Percentiles rank a stretch among this genome's conserved stretches.
Evolutionary conservation across 2,888 invertebrate species (phyloP).

Genomic region (Andrena minutula): DNA sequence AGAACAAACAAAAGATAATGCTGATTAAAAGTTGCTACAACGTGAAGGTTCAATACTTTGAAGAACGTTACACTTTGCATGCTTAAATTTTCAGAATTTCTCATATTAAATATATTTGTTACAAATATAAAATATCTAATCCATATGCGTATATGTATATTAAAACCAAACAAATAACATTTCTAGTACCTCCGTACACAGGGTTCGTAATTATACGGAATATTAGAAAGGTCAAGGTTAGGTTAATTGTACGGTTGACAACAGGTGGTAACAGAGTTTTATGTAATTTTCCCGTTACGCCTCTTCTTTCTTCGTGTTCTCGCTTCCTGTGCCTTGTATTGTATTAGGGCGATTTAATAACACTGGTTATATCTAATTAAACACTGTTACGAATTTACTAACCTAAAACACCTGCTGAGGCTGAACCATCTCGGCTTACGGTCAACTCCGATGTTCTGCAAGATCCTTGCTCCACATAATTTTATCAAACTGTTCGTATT

Average conservation of each 20-base stretch:
- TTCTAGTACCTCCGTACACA: neutral
- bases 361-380: neutral
- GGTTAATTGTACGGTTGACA: neutral
- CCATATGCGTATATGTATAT: neutral
- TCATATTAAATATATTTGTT: too few species aligned
- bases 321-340: too few species aligned
- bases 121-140: too few species aligned
- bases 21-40: too few species aligned
- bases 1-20: too few species aligned
- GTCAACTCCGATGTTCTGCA: constrained; percentile 68
- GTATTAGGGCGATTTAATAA: neutral
- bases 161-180: neutral
- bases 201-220: too few species aligned
- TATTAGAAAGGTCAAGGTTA: constrained; percentile 4
- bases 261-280: neutral
- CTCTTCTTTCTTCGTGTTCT: neutral
- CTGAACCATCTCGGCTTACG: constrained; percentile 72
- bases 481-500: constrained; percentile 77
- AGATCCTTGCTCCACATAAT: constrained; percentile 73
- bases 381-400: constrained; percentile 54
- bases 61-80: too few species aligned
- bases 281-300: neutral
- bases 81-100: too few species aligned
- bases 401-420: constrained; percentile 80
- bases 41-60: too few species aligned